These are phyloP conservation scores for Cantharis rufa DNA, from an alignment of 2,888 invertebrate genomes.

Conservation along the genomic window DNA sequence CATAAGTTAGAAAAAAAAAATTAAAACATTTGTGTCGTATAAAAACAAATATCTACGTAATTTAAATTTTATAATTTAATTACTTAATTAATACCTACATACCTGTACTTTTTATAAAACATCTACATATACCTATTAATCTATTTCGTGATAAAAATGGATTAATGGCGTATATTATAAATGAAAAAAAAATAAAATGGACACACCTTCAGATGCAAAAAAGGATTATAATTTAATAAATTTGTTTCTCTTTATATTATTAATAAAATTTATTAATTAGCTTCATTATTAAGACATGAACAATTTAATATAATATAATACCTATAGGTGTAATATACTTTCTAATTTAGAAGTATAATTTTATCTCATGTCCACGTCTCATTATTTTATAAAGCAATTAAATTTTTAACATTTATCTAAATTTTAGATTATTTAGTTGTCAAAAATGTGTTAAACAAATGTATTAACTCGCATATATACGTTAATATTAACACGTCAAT, in stretches of 20 bases:
- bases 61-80: neutral
- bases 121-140: neutral
- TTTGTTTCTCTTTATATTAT: neutral
- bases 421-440: neutral
- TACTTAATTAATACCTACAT: neutral
- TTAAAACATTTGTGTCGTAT: neutral
- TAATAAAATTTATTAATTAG: neutral
- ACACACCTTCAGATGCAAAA: neutral
- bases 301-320: neutral
- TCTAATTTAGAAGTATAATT: neutral
- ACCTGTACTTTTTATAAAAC: neutral
- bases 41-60: neutral
- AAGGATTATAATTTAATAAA: neutral
- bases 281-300: neutral
- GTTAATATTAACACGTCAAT: neutral
- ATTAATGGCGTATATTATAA: neutral
- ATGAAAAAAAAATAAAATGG: neutral
- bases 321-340: neutral
- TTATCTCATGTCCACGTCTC: neutral
- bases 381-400: neutral
- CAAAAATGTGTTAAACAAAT: neutral
- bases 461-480: neutral
- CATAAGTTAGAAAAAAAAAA: neutral
- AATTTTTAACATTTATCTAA: neutral
- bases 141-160: neutral